Conservation (phyloP, 2,888 invertebrate species). For the Netelia virgata region DNA sequence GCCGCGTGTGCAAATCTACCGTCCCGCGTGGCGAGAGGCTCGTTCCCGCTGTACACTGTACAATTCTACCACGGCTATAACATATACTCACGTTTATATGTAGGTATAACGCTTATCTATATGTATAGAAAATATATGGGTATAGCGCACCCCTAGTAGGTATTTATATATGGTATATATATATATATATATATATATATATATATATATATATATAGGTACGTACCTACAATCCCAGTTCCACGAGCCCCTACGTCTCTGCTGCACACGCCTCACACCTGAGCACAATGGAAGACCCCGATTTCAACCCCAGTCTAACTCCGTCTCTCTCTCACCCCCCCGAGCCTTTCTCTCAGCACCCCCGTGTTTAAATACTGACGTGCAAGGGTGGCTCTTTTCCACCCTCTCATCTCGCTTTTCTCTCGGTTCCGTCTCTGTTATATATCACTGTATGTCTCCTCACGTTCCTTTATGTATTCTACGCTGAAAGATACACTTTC, state of each 20-base stretch:
- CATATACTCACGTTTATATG: slow-evolving; percentile 39
- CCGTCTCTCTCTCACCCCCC: slow-evolving; percentile 45
- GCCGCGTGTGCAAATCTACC: slow-evolving; percentile 84
- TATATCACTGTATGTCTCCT: slow-evolving; percentile 8
- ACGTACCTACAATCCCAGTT: slow-evolving; percentile 3
- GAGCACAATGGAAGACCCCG: slow-evolving; percentile 83
- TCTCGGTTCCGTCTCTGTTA: slow-evolving; percentile 37
- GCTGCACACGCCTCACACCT: slow-evolving; percentile 84
- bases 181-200: slow-evolving; percentile 25
- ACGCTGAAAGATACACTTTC: slow-evolving; percentile 2
- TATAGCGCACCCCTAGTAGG: neutral
- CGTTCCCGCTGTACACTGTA: slow-evolving; percentile 53
- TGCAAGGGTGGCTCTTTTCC: slow-evolving; percentile 58
- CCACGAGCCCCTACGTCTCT: slow-evolving; percentile 56
- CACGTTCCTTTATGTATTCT: slow-evolving; percentile 18
- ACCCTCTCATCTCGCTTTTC: slow-evolving; percentile 51
- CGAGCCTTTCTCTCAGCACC: slow-evolving; percentile 41
- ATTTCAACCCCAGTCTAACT: slow-evolving; percentile 74
- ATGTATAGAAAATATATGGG: neutral
- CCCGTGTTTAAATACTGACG: slow-evolving; percentile 70
- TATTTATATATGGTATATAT: neutral
- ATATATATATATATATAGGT: slow-evolving; percentile 15
- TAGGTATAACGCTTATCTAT: slow-evolving; percentile 1
- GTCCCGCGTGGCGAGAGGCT: slow-evolving; percentile 66
- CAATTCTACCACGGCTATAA: slow-evolving; percentile 41